Evolutionary conservation across 2,888 invertebrate genomes (phyloP), one percentile per base, ranked within the genome.

Genomic region (Apodemia hepburni): DNA sequence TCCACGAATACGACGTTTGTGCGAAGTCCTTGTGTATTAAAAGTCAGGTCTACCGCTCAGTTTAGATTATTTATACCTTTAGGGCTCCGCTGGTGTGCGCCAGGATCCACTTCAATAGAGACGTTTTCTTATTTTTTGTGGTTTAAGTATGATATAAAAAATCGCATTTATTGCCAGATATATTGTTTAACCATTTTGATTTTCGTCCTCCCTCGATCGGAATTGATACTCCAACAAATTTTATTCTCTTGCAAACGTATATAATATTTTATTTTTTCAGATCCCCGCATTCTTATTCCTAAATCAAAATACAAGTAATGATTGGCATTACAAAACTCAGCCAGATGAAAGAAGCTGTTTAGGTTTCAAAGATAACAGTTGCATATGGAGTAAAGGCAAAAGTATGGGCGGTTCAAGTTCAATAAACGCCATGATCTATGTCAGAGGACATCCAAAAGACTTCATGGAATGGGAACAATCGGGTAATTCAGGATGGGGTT

Each of bases 311-410:
- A 77, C 82, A 6, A 69, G 82, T 42, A 79, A 87, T 27, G 93
- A 94, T 71, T 94, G 93, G 93, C 80, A 82, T 61, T 94, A 93
- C 74, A 81, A 85, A 69, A 92, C 92, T 0, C 77, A 85, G 47
- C 80, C 84, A 4, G 75, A 80, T 67, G 77, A 79, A 27, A 73
- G 78, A 33, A 74, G 73, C 64, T 88, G 89, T 45, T 82, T 87
- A 60, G 84, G 85, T 38, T 83, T 85, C 47, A 76, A 69, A 70
- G 68, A 79, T 61, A 75, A 82, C 57, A 72, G 78, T 58, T 87
- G 87, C 63, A 81, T 79, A n/a, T 94, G 94, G 94, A 92, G 93
- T 35, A 92, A 94, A 64, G 96, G 95, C 0, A 95, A 93, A 73
- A 89, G 92, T 64, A 82, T 94, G 72, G 94, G 94, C 38, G 94